phyloP scores from a whole-genome alignment of 1,140 invertebrate genomes.

The Tribolium castaneum region DNA sequence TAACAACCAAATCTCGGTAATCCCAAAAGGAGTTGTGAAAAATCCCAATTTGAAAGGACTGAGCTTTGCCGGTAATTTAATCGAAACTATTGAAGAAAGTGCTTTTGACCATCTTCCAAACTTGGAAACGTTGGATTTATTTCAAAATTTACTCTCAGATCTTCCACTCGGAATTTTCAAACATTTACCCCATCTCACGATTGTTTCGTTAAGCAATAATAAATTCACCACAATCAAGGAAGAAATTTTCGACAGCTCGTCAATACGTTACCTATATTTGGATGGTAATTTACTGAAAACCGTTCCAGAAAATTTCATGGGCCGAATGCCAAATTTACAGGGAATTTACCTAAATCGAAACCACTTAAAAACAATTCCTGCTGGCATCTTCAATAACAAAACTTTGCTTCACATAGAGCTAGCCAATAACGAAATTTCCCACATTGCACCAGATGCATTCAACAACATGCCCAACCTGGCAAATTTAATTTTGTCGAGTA shows the following conservation, averaged over 20 bases:
- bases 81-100: not conserved
- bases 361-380: not conserved
- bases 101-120: conserved; percentile 3
- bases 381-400: not conserved
- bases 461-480: not conserved
- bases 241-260: not conserved
- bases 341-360: not conserved
- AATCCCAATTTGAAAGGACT: not conserved
- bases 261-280: not conserved
- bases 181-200: conserved; percentile 4
- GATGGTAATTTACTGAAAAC: not conserved
- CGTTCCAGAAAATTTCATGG: not conserved
- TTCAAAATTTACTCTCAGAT: conserved; percentile 2
- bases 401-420: not conserved
- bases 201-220: not conserved
- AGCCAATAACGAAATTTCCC: not conserved
- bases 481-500: not conserved
- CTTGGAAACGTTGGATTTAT: conserved; percentile 17
- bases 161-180: conserved; percentile 27
- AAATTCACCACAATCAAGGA: not conserved
- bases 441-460: not conserved
- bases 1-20: conserved; percentile 17
- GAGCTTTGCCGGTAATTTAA: not conserved
- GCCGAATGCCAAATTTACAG: not conserved
- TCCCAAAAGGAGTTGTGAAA: conserved; percentile 16